These are phyloP conservation scores for Protomyctophum bolini DNA, from an alignment of 2,113 vertebrate species.

Conservation along the genomic window DNA sequence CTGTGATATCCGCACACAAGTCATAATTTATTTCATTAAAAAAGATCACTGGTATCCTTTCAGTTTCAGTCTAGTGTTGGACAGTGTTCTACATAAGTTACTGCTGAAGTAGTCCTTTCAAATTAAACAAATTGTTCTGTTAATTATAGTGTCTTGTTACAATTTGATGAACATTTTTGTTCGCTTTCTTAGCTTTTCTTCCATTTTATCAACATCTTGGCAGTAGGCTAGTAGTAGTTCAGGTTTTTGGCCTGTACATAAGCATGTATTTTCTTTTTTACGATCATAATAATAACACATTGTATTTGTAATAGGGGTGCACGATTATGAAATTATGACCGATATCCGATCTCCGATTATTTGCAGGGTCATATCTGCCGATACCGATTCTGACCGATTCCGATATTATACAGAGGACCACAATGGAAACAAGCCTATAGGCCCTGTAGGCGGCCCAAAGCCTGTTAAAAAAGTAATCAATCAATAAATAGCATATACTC, in stretches of 20 bases:
- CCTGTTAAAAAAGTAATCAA: too few relatives aligned
- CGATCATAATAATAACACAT: neutral
- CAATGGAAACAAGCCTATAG: too few relatives aligned
- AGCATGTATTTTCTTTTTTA: slow-evolving; percentile 16
- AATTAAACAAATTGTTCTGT: slow-evolving; percentile 54
- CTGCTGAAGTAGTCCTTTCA: slow-evolving; percentile 54
- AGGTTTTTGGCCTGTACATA: slow-evolving; percentile 6
- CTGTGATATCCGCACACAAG: slow-evolving; percentile 52
- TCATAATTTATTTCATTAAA: slow-evolving; percentile 58
- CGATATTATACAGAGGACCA: too few relatives aligned
- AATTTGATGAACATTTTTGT: slow-evolving; percentile 62
- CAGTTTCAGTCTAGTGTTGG: slow-evolving; percentile 59
- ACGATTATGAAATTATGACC: too few relatives aligned
- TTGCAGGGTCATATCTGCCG: too few relatives aligned
- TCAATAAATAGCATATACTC: too few relatives aligned
- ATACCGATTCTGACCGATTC: too few relatives aligned
- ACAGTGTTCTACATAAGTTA: slow-evolving; percentile 54
- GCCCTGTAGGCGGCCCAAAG: too few relatives aligned
- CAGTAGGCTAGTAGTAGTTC: neutral
- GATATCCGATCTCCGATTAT: too few relatives aligned
- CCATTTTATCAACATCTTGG: slow-evolving; percentile 25
- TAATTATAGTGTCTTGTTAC: slow-evolving; percentile 71
- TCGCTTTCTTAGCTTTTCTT: slow-evolving; percentile 33
- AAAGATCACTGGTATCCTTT: slow-evolving; percentile 63
- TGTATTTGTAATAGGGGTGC: too few relatives aligned